Base-by-base conservation (phyloP, 2,797 vertebrate genomes). In the Dromococcyx pavoninus region DNA sequence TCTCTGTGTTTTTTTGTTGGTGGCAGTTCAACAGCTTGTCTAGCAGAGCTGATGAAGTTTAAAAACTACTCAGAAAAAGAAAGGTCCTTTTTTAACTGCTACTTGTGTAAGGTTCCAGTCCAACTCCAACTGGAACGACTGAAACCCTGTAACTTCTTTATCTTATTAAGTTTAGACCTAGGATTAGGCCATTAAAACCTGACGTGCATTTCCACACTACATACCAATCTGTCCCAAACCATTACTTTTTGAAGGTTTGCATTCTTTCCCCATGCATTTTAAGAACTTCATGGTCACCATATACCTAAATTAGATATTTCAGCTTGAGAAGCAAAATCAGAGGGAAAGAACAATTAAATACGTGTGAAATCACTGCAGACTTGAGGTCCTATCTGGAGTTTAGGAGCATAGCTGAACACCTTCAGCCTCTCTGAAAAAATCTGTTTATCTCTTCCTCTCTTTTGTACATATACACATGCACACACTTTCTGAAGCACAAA, bases 381-480 rank as follows among this genome's bases (percentile, higher is more conserved):
- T 22, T 54, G 60, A 75, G 54, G 71, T 39, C 30, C 32, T 57
- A 7, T 10, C 15, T 35, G 27, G 9, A 27, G 10, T 41, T 77
- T 23, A 28, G 32, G 21, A 84, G 30, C 15, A 60, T 3, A 81
- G 43, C 9, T 77, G 53, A 83, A 56, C 13, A 71, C 10, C 15
- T 21, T 44, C 30, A 77, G 24, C 9, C 51, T 27, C 17, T 84
- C 18, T 41, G 22, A 81, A 86, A 93, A 30, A n/a, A 19, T 61
- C 28, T 56, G 3, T 41, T 70, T 60, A 37, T 43, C 13, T 62
- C 35, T 41, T 54, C 60, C 37, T 58, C 9, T 57, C 15, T 46
- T 44, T 16, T 35, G 11, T 14, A 13, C 4, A 13, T 6, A 33
- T 1, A 33, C 3, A 54, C 2, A 35, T 2, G 13, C 4, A 57